These are phyloP conservation scores for Rhyacophila evoluta DNA, from an alignment of 2,888 invertebrate genomes.

Conservation along the genomic window DNA sequence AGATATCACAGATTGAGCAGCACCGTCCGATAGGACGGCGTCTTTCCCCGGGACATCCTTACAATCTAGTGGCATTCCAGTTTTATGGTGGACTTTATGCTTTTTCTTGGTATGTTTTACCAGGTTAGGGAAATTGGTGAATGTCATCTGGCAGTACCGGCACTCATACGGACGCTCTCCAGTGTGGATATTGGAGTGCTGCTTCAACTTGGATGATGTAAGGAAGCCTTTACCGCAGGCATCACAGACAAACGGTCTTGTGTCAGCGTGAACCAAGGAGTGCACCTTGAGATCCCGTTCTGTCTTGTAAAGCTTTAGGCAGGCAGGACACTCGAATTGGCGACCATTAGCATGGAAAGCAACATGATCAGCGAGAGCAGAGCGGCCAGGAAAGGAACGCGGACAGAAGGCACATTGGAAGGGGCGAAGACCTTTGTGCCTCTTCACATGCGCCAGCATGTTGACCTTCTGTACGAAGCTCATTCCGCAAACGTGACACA, in stretches of 20 bases:
- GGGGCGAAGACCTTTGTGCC: not conserved
- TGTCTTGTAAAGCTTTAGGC: constrained; percentile 31
- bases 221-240: constrained; percentile 72
- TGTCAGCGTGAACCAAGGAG: constrained; percentile 68
- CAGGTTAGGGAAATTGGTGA: constrained; percentile 73
- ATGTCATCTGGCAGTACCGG: constrained; percentile 71
- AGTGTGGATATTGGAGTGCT: constrained; percentile 72
- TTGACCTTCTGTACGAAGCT: constrained; percentile 32
- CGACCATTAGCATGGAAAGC: not conserved
- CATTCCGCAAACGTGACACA: constrained; percentile 37
- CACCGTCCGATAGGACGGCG: constrained; percentile 12
- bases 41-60: constrained; percentile 20
- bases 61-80: constrained; percentile 60
- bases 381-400: constrained; percentile 18
- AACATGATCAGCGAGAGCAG: constrained; percentile 21
- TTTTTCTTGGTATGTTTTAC: constrained; percentile 71
- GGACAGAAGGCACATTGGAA: constrained; percentile 32
- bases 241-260: constrained; percentile 68
- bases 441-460: constrained; percentile 57
- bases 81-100: constrained; percentile 67
- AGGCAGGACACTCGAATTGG: constrained; percentile 27
- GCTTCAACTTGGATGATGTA: constrained; percentile 71
- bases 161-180: constrained; percentile 71
- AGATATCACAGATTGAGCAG: constrained; percentile 45
- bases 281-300: constrained; percentile 66